Base-by-base conservation (phyloP, 2,888 invertebrate species). In the Conops quadrifasciatus region DNA sequence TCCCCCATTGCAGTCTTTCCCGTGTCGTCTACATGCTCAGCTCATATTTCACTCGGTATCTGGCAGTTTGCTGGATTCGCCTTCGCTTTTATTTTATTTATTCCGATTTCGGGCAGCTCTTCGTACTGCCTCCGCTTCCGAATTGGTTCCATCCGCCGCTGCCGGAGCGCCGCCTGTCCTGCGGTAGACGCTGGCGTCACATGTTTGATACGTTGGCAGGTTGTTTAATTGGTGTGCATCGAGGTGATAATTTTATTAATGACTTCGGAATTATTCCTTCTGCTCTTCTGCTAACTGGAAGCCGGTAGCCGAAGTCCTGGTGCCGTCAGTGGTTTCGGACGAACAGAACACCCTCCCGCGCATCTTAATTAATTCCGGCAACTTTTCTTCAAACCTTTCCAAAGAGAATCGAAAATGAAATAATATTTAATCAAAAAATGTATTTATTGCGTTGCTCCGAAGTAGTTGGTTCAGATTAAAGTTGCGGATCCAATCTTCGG, bases 231-330 rank as follows among this genome's bases (percentile, higher is more conserved):
- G 82, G 81, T 82, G 82, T 80, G 79, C 78, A 77, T 78, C 77
- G 77, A 80, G 78, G 81, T 83, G 83, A 83, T 84, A 84, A 84
- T 83, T 84, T 84, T 84, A 84, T 84, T 83, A 84, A 84, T 84
- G 84, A 81, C 83, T 81, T 81, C 79, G 80, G 78, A 78, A 79
- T 77, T 77, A 76, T 77, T 71, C 65, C 56, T 56, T 67, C 71
- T 71, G 73, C 71, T 72, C 58, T 64, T 58, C 53, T 36, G 36
- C 36, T 49, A 3, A 49, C n/a, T 43, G n/a, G n/a, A 5, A 43
- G 45, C 45, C 13, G 13, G 13, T 43, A 13, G 13, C 5, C 45
- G 45, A 43, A 43, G 45, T 58, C 56, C 56, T 11, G 11, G 15
- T 58, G 26, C 47, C 19, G 56, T 24, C 24, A 28, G 67, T 36